phyloP scores from a whole-genome alignment of 2,113 vertebrate species.

The Phyllostomus hastatus region DNA sequence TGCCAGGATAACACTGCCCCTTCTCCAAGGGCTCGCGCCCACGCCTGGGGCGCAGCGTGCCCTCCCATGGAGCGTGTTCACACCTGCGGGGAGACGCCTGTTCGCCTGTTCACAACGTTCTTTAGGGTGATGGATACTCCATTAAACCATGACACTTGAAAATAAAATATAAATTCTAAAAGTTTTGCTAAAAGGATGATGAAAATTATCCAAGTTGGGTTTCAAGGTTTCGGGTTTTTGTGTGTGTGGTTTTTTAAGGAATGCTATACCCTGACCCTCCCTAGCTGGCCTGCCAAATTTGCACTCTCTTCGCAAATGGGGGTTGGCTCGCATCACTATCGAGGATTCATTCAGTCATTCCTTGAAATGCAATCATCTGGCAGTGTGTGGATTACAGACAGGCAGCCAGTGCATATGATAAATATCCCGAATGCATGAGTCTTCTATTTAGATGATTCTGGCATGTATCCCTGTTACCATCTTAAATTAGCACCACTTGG shows the following conservation, averaged over 20 bases:
- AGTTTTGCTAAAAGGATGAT: not conserved
- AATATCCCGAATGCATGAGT: conserved; percentile 9
- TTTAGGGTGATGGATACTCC: not conserved
- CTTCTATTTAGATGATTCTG: conserved; percentile 21
- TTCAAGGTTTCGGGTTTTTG: not conserved
- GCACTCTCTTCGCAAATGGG: not conserved
- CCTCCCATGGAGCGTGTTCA: not conserved
- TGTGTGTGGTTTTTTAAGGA: not conserved
- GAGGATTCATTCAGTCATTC: conserved; percentile 53
- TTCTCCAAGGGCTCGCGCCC: not conserved
- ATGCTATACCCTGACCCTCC: not conserved
- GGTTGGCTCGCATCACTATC: conserved; percentile 37
- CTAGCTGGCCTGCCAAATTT: not conserved
- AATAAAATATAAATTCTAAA: conserved; percentile 10
- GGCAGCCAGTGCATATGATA: conserved; percentile 17
- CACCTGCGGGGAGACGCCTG: conserved; percentile 10
- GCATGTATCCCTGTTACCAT: conserved; percentile 32
- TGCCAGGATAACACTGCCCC: not conserved
- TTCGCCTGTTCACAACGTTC: conserved; percentile 14
- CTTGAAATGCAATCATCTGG: conserved; percentile 65
- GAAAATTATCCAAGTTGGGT: not conserved
- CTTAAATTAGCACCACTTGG: conserved; percentile 78
- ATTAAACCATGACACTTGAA: conserved; percentile 11
- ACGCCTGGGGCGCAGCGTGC: not conserved
- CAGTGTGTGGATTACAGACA: conserved; percentile 77